A percentile compares a stretch with the other conserved stretches of the same genome.
phyloP scores from a whole-genome alignment of 2,113 vertebrate species.

The Atherinomorus stipes region DNA sequence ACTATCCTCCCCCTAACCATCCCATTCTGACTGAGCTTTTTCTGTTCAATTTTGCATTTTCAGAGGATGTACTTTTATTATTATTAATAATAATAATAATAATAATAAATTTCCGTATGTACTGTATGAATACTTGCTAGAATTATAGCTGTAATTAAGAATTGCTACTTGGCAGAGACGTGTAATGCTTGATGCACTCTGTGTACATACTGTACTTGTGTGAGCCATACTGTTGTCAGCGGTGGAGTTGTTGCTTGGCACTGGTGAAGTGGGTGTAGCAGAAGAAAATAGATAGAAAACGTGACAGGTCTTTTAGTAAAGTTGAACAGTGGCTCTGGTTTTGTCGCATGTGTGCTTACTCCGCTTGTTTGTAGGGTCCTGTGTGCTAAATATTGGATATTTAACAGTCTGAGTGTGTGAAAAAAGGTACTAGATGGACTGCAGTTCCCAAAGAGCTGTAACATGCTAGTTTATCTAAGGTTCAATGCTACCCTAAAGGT shows the following conservation, averaged over 20 bases:
- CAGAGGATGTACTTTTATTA: slow-evolving; percentile 43
- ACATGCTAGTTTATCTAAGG: too few relatives aligned
- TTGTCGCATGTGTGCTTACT: background rate
- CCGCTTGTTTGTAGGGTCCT: too few relatives aligned
- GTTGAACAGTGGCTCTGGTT: background rate
- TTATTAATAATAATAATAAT: too few relatives aligned
- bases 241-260: background rate
- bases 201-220: background rate
- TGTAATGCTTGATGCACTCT: background rate
- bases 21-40: too few relatives aligned
- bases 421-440: too few relatives aligned
- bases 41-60: slow-evolving; percentile 33
- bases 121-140: slow-evolving; percentile 47
- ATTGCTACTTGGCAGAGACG: background rate
- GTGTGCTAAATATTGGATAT: background rate
- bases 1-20: too few relatives aligned
- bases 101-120: slow-evolving; percentile 57
- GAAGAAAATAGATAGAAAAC: background rate
- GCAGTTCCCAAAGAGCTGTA: too few relatives aligned
- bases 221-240: background rate
- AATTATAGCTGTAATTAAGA: slow-evolving; percentile 39
- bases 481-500: too few relatives aligned
- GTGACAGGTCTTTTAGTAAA: background rate
- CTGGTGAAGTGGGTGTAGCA: background rate
- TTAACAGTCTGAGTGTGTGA: slow-evolving; percentile 4